phyloP scores from a whole-genome alignment of 2,797 vertebrate genomes.

The Eulemur rubriventer region DNA sequence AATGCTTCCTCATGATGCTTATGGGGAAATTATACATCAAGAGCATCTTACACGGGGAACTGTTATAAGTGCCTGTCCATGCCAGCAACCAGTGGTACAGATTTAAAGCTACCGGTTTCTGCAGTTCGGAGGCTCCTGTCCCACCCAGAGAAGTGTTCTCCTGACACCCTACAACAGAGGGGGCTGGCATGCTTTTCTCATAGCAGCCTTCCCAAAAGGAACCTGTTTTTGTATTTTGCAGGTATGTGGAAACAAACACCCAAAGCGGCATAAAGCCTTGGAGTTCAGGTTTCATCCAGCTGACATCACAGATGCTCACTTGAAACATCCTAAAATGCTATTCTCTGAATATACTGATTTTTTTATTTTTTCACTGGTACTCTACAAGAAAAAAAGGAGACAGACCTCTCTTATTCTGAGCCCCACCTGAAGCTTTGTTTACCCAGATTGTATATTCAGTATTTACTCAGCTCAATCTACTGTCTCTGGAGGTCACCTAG shows the following conservation, averaged over 20 bases:
- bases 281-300: not conserved
- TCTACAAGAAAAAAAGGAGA: not conserved
- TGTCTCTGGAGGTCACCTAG: not conserved
- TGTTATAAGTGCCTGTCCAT: not conserved
- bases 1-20: not conserved
- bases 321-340: conserved; percentile 11
- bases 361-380: not conserved
- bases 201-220: not conserved
- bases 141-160: not conserved
- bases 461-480: not conserved
- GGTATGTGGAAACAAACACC: not conserved
- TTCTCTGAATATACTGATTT: not conserved
- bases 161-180: not conserved
- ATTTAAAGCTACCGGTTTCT: not conserved
- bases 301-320: conserved; percentile 25
- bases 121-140: not conserved
- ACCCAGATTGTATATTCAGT: not conserved
- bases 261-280: not conserved
- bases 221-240: not conserved
- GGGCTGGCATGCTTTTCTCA: too few species aligned
- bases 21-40: not conserved
- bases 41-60: not conserved
- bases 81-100: not conserved
- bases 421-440: not conserved
- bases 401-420: not conserved